Evolutionary conservation across 2,888 invertebrate species (phyloP).

Genomic region (Alloscopus bannaensis): DNA sequence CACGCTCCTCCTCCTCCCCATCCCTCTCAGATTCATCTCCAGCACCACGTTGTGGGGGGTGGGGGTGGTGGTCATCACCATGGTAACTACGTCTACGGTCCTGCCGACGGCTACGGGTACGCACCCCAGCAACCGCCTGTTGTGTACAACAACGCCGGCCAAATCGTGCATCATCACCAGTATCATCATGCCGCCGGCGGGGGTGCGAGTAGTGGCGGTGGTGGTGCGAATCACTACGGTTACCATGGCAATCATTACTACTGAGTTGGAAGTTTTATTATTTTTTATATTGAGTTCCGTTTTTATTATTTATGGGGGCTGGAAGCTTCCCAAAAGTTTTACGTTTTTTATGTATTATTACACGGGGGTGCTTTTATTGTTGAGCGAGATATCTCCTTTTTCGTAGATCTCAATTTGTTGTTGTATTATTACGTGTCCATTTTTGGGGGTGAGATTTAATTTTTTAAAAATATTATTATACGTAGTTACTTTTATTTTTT

Average conservation of each 20-base stretch:
- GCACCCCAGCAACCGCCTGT: background rate
- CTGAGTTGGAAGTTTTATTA: no score
- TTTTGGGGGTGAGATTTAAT: no score
- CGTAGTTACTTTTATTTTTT: no score
- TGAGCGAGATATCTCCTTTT: constrained; percentile 27
- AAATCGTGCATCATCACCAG: background rate
- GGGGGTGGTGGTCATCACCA: background rate
- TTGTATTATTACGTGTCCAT: no score
- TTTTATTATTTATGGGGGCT: no score
- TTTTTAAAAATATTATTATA: no score
- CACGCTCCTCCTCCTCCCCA: constrained; percentile 24
- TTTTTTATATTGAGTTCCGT: no score
- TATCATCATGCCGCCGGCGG: constrained; percentile 12
- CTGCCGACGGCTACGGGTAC: background rate
- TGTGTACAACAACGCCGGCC: constrained; percentile 21
- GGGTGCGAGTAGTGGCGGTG: constrained; percentile 28
- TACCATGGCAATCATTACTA: constrained; percentile 53
- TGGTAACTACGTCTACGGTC: background rate
- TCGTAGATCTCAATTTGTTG: no score
- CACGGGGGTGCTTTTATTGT: no score
- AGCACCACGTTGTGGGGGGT: constrained; percentile 5
- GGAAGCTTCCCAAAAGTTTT: no score
- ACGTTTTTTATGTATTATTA: no score
- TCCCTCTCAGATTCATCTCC: constrained; percentile 5
- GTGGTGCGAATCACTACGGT: constrained; percentile 29